Evolutionary conservation across 2,113 vertebrate genomes (phyloP), one percentile per base, ranked within the genome.

Genomic region (Neolamprologus sp.): DNA sequence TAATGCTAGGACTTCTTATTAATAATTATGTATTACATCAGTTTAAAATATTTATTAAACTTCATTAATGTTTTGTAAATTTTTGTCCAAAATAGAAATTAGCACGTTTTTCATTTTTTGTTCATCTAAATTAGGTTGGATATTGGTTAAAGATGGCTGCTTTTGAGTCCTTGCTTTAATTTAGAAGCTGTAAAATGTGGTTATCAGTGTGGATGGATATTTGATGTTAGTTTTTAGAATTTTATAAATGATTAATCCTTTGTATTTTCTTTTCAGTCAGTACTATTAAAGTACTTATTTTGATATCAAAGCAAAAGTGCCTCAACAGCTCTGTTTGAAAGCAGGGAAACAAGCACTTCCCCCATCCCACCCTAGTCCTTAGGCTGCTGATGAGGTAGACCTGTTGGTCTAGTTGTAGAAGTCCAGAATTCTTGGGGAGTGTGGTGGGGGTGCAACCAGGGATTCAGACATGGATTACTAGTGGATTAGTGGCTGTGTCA

Each of bases 401-500:
- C 51, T 54, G 23, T 90, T 57, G 79, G 75, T 88, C 55, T 79
- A 42, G 6, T 84, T 73, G 13, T 37, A 42, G 65, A 88, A 87
- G 40, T 83, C 86, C 53, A 47, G 40, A 60, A n/a, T 86, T 89
- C 42, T 6, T 13, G 88, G 85, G 88, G 30, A 7, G 60, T 65
- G 30, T 65, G 85, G 73, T 42, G n/a, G 65, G 65, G 37, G 37
- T 23, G 37, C 37, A 53, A 82, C 49, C 73, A 16, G 58, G 87
- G 91, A 91, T 92, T 93, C 89, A 82, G 65, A 81, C 49, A 42
- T 47, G 90, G 92, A 95, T 96, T 93, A 94, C 51, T 81, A 11
- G 73, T 65, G 84, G 94, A 95, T 96, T 94, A 95, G 80, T 65
- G 87, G 14, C 91, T 60, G 68, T 91, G 91, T 94, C 89, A 81